These are phyloP conservation scores for Vombatus ursinus DNA, from an alignment of 2,113 vertebrate genomes.

Conservation along the genomic window DNA sequence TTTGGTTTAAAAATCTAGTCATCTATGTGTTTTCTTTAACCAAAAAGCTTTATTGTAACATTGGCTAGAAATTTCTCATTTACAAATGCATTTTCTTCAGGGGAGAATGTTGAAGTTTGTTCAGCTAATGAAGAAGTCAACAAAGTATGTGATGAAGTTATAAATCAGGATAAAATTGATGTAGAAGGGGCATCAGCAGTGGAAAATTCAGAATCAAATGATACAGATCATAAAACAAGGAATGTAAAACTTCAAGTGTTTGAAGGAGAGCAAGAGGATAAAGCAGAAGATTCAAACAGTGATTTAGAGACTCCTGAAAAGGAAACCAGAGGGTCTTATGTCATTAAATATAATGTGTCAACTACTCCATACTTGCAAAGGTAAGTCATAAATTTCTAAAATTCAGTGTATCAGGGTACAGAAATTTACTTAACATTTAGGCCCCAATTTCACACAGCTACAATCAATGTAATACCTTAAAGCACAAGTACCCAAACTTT, in stretches of 20 bases:
- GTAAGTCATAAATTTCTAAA: slow-evolving; percentile 80
- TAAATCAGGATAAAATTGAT: slow-evolving; percentile 41
- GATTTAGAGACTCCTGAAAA: slow-evolving; percentile 71
- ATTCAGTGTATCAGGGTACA: not conserved
- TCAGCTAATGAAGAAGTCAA: slow-evolving; percentile 54
- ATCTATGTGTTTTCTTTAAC: slow-evolving; percentile 3
- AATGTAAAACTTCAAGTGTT: slow-evolving; percentile 49
- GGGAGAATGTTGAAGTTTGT: slow-evolving; percentile 38
- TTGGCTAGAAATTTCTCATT: slow-evolving; percentile 34
- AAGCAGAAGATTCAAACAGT: slow-evolving; percentile 54
- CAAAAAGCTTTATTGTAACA: slow-evolving; percentile 35
- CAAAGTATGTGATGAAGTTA: slow-evolving; percentile 57
- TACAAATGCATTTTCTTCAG: slow-evolving; percentile 64
- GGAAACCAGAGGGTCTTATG: slow-evolving; percentile 75
- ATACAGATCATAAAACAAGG: slow-evolving; percentile 63
- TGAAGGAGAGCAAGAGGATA: slow-evolving; percentile 52
- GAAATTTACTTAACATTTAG: not conserved
- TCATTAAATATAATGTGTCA: slow-evolving; percentile 88
- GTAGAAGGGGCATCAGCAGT: slow-evolving; percentile 22
- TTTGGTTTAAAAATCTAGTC: slow-evolving; percentile 38
- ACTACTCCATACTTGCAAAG: slow-evolving; percentile 89
- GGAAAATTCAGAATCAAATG: slow-evolving; percentile 58
- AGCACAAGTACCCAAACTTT: not conserved
- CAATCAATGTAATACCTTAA: not conserved
- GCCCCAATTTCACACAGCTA: not conserved